A percentile compares a stretch with the other conserved stretches of the same genome.
Evolutionary conservation across 2,888 invertebrate species (phyloP).

Genomic region (Leptopterna dolabrata): DNA sequence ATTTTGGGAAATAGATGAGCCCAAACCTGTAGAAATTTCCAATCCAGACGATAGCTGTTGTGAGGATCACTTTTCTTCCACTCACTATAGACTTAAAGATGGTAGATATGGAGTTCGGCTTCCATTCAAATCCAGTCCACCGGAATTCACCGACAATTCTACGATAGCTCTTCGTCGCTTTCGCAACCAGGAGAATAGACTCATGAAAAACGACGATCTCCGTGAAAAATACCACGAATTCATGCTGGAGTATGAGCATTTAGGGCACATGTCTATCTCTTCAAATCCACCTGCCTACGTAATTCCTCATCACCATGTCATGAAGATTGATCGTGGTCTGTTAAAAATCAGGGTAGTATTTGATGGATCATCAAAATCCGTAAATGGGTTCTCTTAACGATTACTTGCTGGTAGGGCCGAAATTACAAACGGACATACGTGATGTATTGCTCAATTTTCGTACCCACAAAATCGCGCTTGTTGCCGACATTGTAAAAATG

Average conservation of each 20-base stretch:
- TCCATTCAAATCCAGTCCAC: too few relatives aligned
- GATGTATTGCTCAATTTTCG: too few relatives aligned
- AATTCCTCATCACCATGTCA: conserved; percentile 9
- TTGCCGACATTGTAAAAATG: too few relatives aligned
- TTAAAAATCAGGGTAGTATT: too few relatives aligned
- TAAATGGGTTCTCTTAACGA: conserved; percentile 9
- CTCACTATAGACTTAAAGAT: too few relatives aligned
- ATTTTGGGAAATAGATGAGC: conserved; percentile 30
- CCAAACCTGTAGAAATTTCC: background rate
- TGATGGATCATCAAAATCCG: background rate
- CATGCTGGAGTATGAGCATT: background rate
- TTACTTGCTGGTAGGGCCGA: conserved; percentile 13
- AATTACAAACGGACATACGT: too few relatives aligned
- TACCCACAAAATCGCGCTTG: background rate
- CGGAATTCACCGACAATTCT: too few relatives aligned
- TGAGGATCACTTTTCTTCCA: too few relatives aligned
- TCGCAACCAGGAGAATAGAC: background rate
- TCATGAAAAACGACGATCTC: background rate
- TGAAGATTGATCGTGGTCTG: too few relatives aligned
- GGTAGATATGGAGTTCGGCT: too few relatives aligned
- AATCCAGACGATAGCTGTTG: conserved; percentile 6
- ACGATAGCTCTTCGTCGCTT: background rate
- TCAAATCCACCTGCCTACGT: background rate
- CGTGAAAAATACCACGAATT: too few relatives aligned
- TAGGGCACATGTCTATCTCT: conserved; percentile 11